phyloP scores from a whole-genome alignment of 2,113 vertebrate genomes.

The Scytalopus superciliaris region DNA sequence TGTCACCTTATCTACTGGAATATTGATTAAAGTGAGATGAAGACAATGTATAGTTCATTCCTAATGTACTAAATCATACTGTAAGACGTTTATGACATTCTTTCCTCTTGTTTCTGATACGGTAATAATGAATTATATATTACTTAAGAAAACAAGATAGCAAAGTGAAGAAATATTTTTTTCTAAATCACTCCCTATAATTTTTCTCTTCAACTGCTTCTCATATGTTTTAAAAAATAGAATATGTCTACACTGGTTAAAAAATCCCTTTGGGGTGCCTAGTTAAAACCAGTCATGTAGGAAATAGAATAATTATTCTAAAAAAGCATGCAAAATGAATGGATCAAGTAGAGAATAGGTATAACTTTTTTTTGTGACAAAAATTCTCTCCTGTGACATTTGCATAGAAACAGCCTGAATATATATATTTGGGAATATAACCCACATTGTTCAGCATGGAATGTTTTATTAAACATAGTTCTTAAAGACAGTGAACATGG shows the following conservation, averaged over 20 bases:
- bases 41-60: neutral
- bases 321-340: constrained; percentile 43
- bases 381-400: constrained; percentile 44
- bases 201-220: constrained; percentile 9
- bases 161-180: neutral
- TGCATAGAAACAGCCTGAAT: constrained; percentile 60
- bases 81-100: neutral
- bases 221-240: neutral
- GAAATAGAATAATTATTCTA: constrained; percentile 51
- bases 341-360: constrained; percentile 15
- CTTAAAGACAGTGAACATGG: constrained; percentile 74
- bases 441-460: constrained; percentile 58
- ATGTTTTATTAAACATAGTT: constrained; percentile 81
- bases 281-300: constrained; percentile 33
- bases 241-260: neutral
- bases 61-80: neutral
- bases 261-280: constrained; percentile 21
- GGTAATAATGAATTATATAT: constrained; percentile 57
- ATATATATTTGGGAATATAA: constrained; percentile 66
- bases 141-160: constrained; percentile 1
- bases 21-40: neutral
- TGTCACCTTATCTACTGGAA: neutral
- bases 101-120: neutral
- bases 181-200: constrained; percentile 33
- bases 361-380: neutral